phyloP scores from a whole-genome alignment of 2,797 vertebrate genomes.

The Phalloptychus januarius region DNA sequence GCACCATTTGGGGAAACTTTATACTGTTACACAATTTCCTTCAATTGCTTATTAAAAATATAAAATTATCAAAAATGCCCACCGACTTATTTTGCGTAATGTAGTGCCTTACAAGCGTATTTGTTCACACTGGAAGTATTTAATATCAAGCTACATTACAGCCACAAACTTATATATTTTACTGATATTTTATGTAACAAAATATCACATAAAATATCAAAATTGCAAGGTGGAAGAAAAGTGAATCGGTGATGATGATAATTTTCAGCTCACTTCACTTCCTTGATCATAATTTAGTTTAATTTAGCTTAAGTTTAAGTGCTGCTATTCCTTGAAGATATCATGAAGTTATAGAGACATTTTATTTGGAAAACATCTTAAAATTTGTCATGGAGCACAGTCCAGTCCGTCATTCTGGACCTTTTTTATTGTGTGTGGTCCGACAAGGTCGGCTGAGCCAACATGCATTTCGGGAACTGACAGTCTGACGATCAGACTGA shows the following conservation, averaged over 20 bases:
- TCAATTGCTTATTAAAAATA: constrained; percentile 23
- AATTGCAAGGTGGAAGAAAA: background rate
- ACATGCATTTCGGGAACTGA: too few relatives aligned
- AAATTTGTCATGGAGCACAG: background rate
- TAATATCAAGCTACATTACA: background rate
- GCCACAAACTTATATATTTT: background rate
- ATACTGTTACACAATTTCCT: constrained; percentile 64
- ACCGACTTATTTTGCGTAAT: constrained; percentile 2
- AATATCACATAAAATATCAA: too few relatives aligned
- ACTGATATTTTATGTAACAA: background rate
- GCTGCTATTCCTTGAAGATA: background rate
- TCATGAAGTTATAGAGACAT: background rate
- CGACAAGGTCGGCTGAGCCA: too few relatives aligned
- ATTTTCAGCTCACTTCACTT: background rate
- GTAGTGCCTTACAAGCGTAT: background rate
- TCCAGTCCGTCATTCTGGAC: background rate
- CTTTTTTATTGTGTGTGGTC: too few relatives aligned
- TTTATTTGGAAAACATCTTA: background rate
- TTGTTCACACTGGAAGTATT: background rate
- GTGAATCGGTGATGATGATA: background rate
- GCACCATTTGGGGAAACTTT: constrained; percentile 70
- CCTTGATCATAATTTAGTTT: background rate
- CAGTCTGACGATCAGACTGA: background rate
- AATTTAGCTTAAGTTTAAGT: background rate
- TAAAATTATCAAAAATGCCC: constrained; percentile 19